Evolutionary conservation across 2,113 vertebrate genomes (phyloP).

Genomic region (Galemys pyrenaicus): DNA sequence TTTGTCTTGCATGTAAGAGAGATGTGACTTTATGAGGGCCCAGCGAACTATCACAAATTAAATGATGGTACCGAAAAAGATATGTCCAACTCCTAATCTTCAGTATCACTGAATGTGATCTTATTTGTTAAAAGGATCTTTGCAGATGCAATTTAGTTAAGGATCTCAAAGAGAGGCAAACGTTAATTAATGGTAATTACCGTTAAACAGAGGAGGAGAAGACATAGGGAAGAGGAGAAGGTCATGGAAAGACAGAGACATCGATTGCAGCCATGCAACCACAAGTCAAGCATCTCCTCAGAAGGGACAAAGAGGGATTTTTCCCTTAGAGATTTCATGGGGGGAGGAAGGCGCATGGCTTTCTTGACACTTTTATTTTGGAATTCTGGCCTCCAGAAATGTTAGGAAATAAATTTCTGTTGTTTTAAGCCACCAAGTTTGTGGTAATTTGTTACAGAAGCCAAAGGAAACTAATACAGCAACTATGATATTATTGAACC

Average conservation of each 20-base stretch:
- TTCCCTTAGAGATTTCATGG: neutral
- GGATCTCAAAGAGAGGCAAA: neutral
- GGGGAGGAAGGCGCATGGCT: neutral
- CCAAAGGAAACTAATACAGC: neutral
- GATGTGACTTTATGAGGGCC: neutral
- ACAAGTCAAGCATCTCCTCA: neutral
- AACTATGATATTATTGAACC: constrained; percentile 26
- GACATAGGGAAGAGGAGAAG: neutral
- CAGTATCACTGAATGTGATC: neutral
- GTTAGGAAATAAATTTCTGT: neutral
- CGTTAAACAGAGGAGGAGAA: neutral
- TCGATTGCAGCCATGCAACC: neutral
- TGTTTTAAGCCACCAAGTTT: constrained; percentile 2
- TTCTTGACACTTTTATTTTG: constrained; percentile 25
- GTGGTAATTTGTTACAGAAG: neutral
- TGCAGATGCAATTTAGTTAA: neutral
- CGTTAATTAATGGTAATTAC: neutral
- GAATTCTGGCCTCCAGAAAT: neutral
- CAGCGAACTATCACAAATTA: neutral
- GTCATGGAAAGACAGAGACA: neutral
- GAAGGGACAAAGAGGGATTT: neutral
- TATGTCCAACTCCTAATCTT: neutral
- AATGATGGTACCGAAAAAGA: neutral
- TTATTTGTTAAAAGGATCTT: neutral
- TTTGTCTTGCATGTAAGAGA: neutral